phyloP scores from a whole-genome alignment of 2,888 invertebrate species.

The Drosophila birchii region DNA sequence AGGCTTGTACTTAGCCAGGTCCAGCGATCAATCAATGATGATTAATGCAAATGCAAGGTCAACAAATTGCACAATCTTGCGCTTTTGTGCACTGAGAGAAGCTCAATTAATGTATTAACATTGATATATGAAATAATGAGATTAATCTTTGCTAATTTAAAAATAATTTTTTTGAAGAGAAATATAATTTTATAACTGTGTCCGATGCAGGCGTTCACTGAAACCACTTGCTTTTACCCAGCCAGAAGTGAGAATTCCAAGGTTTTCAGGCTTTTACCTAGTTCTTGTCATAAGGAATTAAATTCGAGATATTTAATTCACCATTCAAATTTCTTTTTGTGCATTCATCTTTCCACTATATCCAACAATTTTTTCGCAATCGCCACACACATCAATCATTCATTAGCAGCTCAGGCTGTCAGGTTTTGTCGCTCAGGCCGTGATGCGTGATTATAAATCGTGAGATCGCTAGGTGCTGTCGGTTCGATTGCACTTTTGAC shows the following conservation, averaged over 20 bases:
- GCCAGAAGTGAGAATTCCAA: neutral
- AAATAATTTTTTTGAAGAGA: too few species aligned
- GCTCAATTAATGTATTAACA: too few species aligned
- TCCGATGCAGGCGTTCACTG: neutral
- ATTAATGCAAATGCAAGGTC: conserved; percentile 82
- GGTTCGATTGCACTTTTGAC: conserved; percentile 52
- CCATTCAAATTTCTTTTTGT: neutral
- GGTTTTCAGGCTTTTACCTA: neutral
- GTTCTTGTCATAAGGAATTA: neutral
- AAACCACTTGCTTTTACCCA: neutral
- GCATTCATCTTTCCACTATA: conserved; percentile 1
- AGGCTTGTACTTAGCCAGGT: conserved; percentile 66
- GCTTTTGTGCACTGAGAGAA: conserved; percentile 17
- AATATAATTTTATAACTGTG: neutral
- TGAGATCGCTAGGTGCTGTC: conserved; percentile 50
- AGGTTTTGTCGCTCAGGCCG: conserved; percentile 55
- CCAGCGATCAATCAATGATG: conserved; percentile 80
- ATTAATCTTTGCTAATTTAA: neutral
- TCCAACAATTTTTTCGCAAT: conserved; percentile 36
- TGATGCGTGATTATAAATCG: conserved; percentile 60
- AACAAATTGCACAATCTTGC: conserved; percentile 54
- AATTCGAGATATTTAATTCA: neutral
- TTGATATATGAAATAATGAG: neutral
- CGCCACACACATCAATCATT: conserved; percentile 78
- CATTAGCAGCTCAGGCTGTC: conserved; percentile 79